Percentiles rank a stretch among this genome's conserved stretches.
Evolutionary conservation across 2,888 invertebrate species (phyloP).

Genomic region (Caenorhabditis zanzibari): DNA sequence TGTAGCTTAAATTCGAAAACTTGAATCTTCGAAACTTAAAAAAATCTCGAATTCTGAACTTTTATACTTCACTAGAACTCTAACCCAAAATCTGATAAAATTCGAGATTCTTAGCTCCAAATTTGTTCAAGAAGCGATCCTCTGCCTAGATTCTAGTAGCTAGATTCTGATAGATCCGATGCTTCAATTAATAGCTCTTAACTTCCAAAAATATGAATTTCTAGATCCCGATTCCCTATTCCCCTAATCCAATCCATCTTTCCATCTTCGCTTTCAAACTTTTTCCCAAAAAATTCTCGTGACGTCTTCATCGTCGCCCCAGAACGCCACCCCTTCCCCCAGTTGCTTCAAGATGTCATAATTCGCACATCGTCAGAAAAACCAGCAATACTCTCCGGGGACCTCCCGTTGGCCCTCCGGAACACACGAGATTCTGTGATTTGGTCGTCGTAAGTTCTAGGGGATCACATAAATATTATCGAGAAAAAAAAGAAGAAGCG

Average conservation of each 20-base stretch:
- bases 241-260: neutral
- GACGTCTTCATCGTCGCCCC: slow-evolving; percentile 12
- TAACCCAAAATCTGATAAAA: no score
- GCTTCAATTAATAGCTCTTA: no score
- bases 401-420: neutral
- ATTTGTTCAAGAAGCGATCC: no score
- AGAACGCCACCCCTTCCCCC: neutral
- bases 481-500: neutral
- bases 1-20: no score
- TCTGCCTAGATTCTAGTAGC: no score
- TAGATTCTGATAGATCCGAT: neutral
- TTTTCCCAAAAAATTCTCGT: slow-evolving; percentile 6
- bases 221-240: neutral
- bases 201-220: neutral
- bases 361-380: slow-evolving; percentile 58
- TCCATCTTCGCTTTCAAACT: neutral
- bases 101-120: no score
- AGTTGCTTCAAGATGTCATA: slow-evolving; percentile 38
- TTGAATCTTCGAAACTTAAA: no score
- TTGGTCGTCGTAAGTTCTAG: neutral
- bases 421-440: slow-evolving; percentile 23
- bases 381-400: slow-evolving; percentile 5
- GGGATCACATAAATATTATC: slow-evolving; percentile 43
- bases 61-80: no score
- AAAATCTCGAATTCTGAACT: no score